These are phyloP conservation scores for Carpatolechia fugitivella DNA, from an alignment of 2,888 invertebrate genomes.

Conservation along the genomic window DNA sequence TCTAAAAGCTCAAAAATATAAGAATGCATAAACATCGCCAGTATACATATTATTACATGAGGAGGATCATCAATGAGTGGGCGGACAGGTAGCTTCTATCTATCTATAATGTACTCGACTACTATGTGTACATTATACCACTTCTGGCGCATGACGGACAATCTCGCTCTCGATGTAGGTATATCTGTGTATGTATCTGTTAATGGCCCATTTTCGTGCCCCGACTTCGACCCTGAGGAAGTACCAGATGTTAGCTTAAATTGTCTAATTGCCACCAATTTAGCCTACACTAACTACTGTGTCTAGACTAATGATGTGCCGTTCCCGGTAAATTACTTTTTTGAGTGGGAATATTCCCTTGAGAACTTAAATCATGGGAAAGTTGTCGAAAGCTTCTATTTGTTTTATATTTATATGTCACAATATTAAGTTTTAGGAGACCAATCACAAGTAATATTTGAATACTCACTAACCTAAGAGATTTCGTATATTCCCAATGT, in stretches of 20 bases:
- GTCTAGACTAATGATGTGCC: too few relatives aligned
- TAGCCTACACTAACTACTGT: background rate
- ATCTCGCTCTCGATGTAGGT: background rate
- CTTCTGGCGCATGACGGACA: background rate
- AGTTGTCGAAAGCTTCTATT: too few relatives aligned
- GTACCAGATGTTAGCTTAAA: background rate
- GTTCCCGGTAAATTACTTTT: too few relatives aligned
- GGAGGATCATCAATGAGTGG: background rate
- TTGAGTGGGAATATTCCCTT: too few relatives aligned
- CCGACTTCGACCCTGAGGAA: background rate
- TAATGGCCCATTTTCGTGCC: slow-evolving; percentile 10
- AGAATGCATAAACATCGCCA: background rate
- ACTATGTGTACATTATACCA: slow-evolving; percentile 6
- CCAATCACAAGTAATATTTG: too few relatives aligned
- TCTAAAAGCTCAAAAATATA: background rate
- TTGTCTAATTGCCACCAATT: slow-evolving; percentile 2
- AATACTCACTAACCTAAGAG: too few relatives aligned
- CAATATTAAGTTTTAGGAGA: too few relatives aligned
- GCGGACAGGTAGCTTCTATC: slow-evolving; percentile 5
- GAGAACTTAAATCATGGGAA: too few relatives aligned
- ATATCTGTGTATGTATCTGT: background rate
- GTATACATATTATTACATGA: background rate
- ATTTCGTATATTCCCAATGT: too few relatives aligned
- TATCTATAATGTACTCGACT: slow-evolving; percentile 5
- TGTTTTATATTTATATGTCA: too few relatives aligned